phyloP scores from a whole-genome alignment of 2,797 vertebrate genomes.

The Enteromius thamalakanensis region DNA sequence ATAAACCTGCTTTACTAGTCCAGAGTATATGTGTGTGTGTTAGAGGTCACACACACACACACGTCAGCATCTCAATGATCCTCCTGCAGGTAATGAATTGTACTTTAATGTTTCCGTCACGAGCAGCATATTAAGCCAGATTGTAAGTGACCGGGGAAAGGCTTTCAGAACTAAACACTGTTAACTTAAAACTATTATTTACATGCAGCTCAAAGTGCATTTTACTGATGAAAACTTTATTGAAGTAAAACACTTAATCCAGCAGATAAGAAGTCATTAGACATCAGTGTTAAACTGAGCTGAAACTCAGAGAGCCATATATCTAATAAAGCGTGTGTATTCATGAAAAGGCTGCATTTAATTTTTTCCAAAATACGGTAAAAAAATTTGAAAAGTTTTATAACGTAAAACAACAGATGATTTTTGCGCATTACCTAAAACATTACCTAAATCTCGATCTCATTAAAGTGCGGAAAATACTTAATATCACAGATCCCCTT shows the following conservation, averaged over 20 bases:
- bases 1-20: slow-evolving; percentile 16
- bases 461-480: not conserved
- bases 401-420: not conserved
- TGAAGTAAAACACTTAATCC: not conserved
- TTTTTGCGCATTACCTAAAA: not conserved
- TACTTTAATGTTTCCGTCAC: not conserved
- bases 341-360: not conserved
- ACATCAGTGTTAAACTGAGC: slow-evolving; percentile 48
- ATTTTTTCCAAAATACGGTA: not conserved
- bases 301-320: slow-evolving; percentile 54
- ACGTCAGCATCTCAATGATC: slow-evolving; percentile 1
- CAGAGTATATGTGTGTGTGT: not conserved
- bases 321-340: not conserved
- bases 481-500: not conserved
- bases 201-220: slow-evolving; percentile 23
- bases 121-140: slow-evolving; percentile 2
- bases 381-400: not conserved
- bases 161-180: not conserved
- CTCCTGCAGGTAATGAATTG: not conserved
- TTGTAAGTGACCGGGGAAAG: not conserved
- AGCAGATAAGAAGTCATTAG: not conserved
- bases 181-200: not conserved
- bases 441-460: not conserved
- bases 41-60: not conserved
- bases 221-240: slow-evolving; percentile 7